phyloP scores from a whole-genome alignment of 2,888 invertebrate genomes.

The Dynastes hyllus region DNA sequence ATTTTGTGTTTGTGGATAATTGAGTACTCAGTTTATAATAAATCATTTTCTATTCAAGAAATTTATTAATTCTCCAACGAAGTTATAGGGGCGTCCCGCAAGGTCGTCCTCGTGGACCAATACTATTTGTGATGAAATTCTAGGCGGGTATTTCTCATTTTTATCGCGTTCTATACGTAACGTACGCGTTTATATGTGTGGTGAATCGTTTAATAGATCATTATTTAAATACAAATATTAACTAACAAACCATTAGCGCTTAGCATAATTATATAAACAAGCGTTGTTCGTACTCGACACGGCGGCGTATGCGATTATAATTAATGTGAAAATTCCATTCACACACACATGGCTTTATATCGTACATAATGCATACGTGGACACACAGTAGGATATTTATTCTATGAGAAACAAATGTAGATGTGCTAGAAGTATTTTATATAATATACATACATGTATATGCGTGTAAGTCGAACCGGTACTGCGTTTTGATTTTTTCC shows the following conservation, averaged over 20 bases:
- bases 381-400: constrained; percentile 24
- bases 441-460: neutral
- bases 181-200: neutral
- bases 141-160: neutral
- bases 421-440: neutral
- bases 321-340: constrained; percentile 35
- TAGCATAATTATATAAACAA: constrained; percentile 40
- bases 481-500: constrained; percentile 26
- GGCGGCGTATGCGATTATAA: constrained; percentile 22
- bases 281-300: neutral
- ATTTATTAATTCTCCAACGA: too few species aligned
- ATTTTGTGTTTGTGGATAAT: too few species aligned
- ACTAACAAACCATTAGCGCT: constrained; percentile 22
- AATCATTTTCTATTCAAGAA: too few species aligned
- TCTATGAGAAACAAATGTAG: constrained; percentile 2
- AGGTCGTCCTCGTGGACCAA: constrained; percentile 12
- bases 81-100: constrained; percentile 7
- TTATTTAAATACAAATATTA: constrained; percentile 27
- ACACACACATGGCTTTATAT: constrained; percentile 1
- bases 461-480: constrained; percentile 21
- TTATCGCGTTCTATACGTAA: neutral
- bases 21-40: too few species aligned
- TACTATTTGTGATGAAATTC: neutral
- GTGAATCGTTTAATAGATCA: neutral
- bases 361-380: constrained; percentile 6